Conservation (phyloP, 2,888 invertebrate genomes). For the Drepana falcataria region DNA sequence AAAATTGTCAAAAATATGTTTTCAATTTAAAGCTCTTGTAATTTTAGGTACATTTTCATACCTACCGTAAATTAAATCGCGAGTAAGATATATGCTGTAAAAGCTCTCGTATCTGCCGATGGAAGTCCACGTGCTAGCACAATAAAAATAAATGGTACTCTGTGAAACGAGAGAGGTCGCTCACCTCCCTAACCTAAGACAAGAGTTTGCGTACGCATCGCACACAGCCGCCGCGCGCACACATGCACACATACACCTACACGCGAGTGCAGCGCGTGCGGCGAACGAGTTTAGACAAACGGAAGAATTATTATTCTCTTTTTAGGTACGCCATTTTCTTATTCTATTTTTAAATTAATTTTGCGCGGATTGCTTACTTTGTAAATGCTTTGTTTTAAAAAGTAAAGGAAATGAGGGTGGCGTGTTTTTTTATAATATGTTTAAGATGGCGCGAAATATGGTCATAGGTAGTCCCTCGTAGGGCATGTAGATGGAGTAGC, state of each 20-base stretch:
- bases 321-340: slow-evolving; percentile 61
- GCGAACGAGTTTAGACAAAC: slow-evolving; percentile 76
- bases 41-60: background rate
- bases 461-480: too few relatives aligned
- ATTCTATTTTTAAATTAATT: slow-evolving; percentile 29
- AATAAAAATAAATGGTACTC: slow-evolving; percentile 76
- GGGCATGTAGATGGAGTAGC: too few relatives aligned
- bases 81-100: slow-evolving; percentile 63
- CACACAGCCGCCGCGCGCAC: slow-evolving; percentile 42
- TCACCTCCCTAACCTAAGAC: slow-evolving; percentile 79
- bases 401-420: too few relatives aligned
- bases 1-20: background rate
- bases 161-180: slow-evolving; percentile 71
- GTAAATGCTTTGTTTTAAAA: background rate
- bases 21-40: background rate
- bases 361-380: slow-evolving; percentile 1
- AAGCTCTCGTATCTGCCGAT: slow-evolving; percentile 47
- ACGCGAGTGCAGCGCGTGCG: slow-evolving; percentile 58
- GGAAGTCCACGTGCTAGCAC: slow-evolving; percentile 65
- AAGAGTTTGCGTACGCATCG: slow-evolving; percentile 66
- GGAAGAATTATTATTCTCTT: slow-evolving; percentile 77
- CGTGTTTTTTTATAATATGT: too few relatives aligned
- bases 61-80: slow-evolving; percentile 24
- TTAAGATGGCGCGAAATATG: too few relatives aligned
- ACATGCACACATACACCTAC: slow-evolving; percentile 43